These are phyloP conservation scores for Balearica regulorum DNA, from an alignment of 2,797 vertebrate genomes.

Conservation along the genomic window DNA sequence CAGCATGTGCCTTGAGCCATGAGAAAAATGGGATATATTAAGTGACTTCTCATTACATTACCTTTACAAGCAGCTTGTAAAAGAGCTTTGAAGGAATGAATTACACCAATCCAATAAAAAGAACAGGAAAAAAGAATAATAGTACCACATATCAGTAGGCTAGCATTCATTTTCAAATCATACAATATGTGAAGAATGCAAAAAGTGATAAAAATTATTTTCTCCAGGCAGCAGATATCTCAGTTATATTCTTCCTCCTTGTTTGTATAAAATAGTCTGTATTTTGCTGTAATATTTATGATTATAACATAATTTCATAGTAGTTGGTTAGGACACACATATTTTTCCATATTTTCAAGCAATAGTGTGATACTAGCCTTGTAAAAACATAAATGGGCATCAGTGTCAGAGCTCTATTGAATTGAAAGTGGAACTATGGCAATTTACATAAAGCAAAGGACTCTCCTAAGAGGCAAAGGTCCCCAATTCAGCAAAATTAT, in stretches of 20 bases:
- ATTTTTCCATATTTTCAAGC: neutral
- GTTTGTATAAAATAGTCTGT: neutral
- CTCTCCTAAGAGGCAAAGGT: neutral
- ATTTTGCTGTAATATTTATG: neutral
- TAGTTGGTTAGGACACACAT: neutral
- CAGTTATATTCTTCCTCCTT: neutral
- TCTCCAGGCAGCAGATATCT: neutral
- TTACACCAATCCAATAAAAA: neutral
- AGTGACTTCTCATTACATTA: neutral
- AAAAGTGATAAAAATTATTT: neutral
- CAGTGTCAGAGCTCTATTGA: neutral
- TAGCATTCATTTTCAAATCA: neutral
- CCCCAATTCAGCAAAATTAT: neutral
- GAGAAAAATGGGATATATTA: neutral
- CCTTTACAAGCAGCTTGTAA: neutral
- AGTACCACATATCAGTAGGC: neutral
- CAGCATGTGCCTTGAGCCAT: neutral
- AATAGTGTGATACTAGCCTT: neutral
- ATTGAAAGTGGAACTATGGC: neutral
- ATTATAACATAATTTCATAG: neutral
- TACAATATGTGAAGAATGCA: neutral
- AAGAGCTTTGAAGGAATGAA: neutral
- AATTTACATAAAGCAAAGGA: neutral
- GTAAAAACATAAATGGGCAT: neutral
- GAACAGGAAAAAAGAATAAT: neutral